Conservation (phyloP, 2,888 invertebrate species). For the Apomyelois bistriatella region DNA sequence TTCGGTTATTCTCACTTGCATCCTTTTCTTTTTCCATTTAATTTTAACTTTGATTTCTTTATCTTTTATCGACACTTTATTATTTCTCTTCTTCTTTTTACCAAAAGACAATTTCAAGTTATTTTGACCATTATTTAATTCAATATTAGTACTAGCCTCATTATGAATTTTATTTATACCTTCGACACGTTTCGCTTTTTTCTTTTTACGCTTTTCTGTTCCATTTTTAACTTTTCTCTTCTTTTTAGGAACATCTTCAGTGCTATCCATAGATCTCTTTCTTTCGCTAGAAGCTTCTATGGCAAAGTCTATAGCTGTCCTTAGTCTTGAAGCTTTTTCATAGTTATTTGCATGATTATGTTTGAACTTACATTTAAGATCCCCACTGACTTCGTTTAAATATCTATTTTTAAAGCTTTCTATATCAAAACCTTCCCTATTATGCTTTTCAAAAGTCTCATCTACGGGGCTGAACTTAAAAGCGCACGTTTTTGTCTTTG, state of each 20-base stretch:
- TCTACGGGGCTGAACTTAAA: constrained; percentile 47
- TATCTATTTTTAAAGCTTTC: constrained; percentile 60
- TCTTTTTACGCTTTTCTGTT: constrained; percentile 18
- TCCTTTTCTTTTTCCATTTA: constrained; percentile 37
- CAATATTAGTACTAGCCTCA: not conserved
- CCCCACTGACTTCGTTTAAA: constrained; percentile 45
- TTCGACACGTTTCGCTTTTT: constrained; percentile 18
- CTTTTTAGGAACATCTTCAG: constrained; percentile 13
- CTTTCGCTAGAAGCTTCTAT: constrained; percentile 20
- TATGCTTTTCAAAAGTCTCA: constrained; percentile 31
- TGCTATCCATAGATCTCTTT: not conserved
- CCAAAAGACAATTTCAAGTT: constrained; percentile 12
- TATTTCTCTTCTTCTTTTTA: constrained; percentile 18
- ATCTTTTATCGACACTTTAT: constrained; percentile 29
- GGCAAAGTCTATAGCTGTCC: constrained; percentile 30
- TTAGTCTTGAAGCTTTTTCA: constrained; percentile 1
- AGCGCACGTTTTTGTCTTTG: constrained; percentile 28
- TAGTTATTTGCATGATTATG: constrained; percentile 23
- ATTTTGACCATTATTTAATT: not conserved
- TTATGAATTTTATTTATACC: not conserved
- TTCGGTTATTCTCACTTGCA: constrained; percentile 43
- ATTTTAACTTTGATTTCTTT: constrained; percentile 50
- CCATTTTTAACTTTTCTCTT: constrained; percentile 18
- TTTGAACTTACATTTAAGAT: constrained; percentile 26
- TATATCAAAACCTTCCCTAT: constrained; percentile 46